Percentiles rank a stretch among this genome's conserved stretches.
These are phyloP conservation scores for Trichonephila clavipes DNA, from an alignment of 1,140 invertebrate genomes.

Conservation along the genomic window DNA sequence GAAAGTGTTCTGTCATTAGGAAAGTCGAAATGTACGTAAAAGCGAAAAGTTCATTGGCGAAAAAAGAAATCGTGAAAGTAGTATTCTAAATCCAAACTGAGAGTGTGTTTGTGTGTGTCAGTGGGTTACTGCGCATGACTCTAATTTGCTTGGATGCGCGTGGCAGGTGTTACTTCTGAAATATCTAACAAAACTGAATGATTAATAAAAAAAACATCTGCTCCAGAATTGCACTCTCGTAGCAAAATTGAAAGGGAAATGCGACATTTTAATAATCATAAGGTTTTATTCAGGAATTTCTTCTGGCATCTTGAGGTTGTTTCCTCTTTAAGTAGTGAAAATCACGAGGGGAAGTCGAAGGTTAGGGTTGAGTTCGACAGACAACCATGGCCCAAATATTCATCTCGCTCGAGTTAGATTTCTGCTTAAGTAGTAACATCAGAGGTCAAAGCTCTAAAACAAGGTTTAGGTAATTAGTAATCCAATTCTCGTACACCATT, in stretches of 20 bases:
- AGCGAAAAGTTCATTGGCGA: not conserved
- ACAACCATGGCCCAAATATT: constrained; percentile 64
- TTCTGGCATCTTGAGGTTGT: not conserved
- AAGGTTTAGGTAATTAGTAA: not conserved
- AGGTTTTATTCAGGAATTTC: not conserved
- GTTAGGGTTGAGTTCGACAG: constrained; percentile 57
- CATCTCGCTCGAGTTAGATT: constrained; percentile 4
- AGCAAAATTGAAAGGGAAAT: not conserved
- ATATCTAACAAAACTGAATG: not conserved
- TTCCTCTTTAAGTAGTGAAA: not conserved
- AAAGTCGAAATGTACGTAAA: not conserved
- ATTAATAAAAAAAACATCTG: not conserved
- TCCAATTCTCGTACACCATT: not conserved
- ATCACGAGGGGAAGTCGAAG: constrained; percentile 25
- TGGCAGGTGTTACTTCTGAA: not conserved
- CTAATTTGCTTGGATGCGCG: not conserved
- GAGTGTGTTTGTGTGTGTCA: not conserved
- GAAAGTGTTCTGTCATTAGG: not conserved
- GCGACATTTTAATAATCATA: not conserved
- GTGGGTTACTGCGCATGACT: constrained; percentile 2
- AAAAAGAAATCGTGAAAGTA: not conserved
- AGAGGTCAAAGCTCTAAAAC: constrained; percentile 54
- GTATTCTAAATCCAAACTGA: not conserved
- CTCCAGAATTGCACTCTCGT: not conserved
- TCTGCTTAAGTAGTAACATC: constrained; percentile 41